Base-by-base conservation (phyloP, 2,113 vertebrate species). In the Cathartes aura region DNA sequence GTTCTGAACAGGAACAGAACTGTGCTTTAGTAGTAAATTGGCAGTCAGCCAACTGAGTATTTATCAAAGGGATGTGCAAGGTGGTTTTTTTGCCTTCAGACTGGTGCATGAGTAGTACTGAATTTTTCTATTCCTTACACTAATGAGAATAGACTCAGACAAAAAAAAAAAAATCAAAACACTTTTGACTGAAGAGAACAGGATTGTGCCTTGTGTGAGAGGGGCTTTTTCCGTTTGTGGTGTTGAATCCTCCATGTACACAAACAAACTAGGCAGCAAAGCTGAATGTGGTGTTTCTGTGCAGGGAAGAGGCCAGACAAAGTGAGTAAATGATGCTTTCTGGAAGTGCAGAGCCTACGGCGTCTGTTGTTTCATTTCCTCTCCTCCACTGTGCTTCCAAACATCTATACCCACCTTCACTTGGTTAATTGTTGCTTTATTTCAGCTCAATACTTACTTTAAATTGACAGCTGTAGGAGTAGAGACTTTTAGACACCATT, bases 401-500 rank as follows among this genome's bases (percentile, higher is more conserved):
- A 92, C 7, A 8, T 7, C 42, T 87, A 23, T 59, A 55, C 76
- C 55, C 38, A 94, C 86, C 50, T 90, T 91, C 81, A 94, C 70
- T 95, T 94, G 92, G 86, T 82, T 98, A 96, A 96, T 88, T 15
- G 42, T 87, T 96, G 74, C 93, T 94, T 96, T 97, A 89, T 96
- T 97, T 97, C 87, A 71, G 92, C 75, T 96, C 40, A 64, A 30
- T 76, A 17, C 42, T 68, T 88, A 8, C 91, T 87, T 79, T 81
- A 97, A 98, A 91, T 52, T 96, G 64, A 50, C 87, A 94, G 78
- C 89, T 97, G 74, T 82, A 97, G 70, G 91, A 95, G 40, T 16
- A 92, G 92, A 90, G 93, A 91, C 86, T 98, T 98, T 93, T 85
- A 93, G 96, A 90, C 56, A 91, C 67, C 74, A 59, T 83, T 86